Conservation (phyloP, 2,888 invertebrate genomes). For the Drosophila eohydei region DNA sequence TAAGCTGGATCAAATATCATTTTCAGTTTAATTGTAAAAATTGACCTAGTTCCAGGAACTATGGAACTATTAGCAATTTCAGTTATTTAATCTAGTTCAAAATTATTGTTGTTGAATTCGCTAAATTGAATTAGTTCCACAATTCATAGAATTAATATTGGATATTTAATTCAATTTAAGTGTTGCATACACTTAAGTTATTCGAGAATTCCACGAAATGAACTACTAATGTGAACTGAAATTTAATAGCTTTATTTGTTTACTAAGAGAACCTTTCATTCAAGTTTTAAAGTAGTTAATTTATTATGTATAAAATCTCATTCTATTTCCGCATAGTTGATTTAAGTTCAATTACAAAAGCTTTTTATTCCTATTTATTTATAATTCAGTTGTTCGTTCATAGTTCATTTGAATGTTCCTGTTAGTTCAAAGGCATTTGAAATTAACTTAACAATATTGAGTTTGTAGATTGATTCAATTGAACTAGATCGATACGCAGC, state of each 20-base stretch:
- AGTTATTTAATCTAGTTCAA: background rate
- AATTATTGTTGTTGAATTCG: background rate
- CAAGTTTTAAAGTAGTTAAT: no score
- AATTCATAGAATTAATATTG: background rate
- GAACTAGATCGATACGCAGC: constrained; percentile 1
- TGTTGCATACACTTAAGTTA: background rate
- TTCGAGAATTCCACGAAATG: no score
- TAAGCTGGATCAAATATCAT: no score
- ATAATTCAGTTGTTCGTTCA: background rate
- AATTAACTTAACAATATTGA: background rate
- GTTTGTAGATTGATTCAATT: background rate
- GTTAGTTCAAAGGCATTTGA: background rate
- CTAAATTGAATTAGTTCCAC: background rate
- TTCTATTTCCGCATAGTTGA: background rate
- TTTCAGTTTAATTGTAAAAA: no score
- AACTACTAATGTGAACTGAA: background rate
- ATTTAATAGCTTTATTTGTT: background rate
- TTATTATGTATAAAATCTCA: no score
- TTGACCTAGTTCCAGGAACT: no score
- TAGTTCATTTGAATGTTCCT: background rate
- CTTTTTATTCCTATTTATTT: background rate
- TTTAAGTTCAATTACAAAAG: background rate
- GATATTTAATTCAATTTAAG: background rate
- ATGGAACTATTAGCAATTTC: no score
- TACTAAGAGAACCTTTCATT: background rate